Percentiles rank a stretch among this genome's conserved stretches.
Conservation (phyloP, 2,888 invertebrate species). For the Drosophila kokeensis region DNA sequence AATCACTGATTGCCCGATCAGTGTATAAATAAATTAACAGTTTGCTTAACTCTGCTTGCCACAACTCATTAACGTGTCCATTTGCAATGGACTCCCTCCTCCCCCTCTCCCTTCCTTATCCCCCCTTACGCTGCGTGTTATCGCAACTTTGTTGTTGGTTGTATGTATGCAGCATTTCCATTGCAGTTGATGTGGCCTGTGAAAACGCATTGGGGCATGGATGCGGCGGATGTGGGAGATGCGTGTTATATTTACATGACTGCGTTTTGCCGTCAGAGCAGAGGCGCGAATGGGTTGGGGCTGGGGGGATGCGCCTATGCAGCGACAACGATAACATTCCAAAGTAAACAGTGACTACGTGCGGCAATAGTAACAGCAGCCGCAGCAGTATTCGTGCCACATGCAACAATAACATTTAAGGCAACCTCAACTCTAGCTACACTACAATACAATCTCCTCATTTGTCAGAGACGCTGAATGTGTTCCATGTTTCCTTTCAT, state of each 20-base stretch:
- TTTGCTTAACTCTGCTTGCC: constrained; percentile 34
- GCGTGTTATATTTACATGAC: constrained; percentile 76
- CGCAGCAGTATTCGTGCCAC: constrained; percentile 56
- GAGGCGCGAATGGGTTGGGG: constrained; percentile 1
- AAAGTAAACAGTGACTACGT: constrained; percentile 54
- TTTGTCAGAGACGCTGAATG: constrained; percentile 47
- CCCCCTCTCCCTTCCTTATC: background rate
- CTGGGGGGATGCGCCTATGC: constrained; percentile 39
- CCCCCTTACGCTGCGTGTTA: background rate
- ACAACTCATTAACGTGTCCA: constrained; percentile 28
- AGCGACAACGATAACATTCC: constrained; percentile 59
- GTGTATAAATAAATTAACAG: constrained; percentile 25
- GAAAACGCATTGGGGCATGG: constrained; percentile 26
- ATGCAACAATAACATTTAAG: constrained; percentile 67
- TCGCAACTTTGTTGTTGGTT: constrained; percentile 5
- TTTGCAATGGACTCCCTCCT: background rate
- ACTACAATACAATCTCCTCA: constrained; percentile 58
- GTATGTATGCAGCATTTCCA: background rate
- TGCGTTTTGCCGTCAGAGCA: constrained; percentile 64
- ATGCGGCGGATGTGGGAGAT: constrained; percentile 37
- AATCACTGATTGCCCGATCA: constrained; percentile 2
- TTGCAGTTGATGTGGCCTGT: constrained; percentile 29
- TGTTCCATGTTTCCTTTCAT: constrained; percentile 12
- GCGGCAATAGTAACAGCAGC: constrained; percentile 27
- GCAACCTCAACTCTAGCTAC: constrained; percentile 37